Conservation (phyloP, 2,113 vertebrate species). For the Chlamydotis undulata region DNA sequence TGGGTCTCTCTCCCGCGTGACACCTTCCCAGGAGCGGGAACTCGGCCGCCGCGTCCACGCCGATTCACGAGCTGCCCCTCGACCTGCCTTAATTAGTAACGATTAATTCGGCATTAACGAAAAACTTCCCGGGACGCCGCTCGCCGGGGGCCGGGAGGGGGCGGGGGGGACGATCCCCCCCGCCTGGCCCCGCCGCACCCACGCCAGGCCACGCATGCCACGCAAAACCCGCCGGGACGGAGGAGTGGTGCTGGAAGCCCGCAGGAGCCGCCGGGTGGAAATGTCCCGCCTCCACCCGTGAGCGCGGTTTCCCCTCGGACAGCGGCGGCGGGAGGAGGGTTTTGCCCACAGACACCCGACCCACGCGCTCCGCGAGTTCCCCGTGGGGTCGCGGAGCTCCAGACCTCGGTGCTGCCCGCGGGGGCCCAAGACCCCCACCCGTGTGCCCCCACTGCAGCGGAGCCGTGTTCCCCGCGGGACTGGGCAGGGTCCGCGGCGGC, state of each 20-base stretch:
- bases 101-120: constrained; percentile 41
- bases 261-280: not conserved
- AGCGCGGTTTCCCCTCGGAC: not conserved
- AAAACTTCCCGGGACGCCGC: not conserved
- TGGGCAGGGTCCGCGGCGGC: too few relatives aligned
- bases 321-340: too few relatives aligned
- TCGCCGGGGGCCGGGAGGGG: not conserved
- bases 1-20: not conserved
- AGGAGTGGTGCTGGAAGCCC: not conserved
- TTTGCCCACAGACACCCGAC: not conserved
- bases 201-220: not conserved
- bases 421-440: not conserved
- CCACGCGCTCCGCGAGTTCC: too few relatives aligned
- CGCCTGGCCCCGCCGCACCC: too few relatives aligned
- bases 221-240: not conserved
- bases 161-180: too few relatives aligned
- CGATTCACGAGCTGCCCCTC: not conserved
- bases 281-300: not conserved
- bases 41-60: not conserved
- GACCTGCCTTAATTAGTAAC: not conserved
- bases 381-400: not conserved
- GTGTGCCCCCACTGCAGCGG: not conserved
- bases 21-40: not conserved
- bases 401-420: not conserved
- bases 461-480: not conserved